Evolutionary conservation across 2,888 invertebrate genomes (phyloP), one percentile per base, ranked within the genome.

Genomic region (Megalurothrips usitatus): DNA sequence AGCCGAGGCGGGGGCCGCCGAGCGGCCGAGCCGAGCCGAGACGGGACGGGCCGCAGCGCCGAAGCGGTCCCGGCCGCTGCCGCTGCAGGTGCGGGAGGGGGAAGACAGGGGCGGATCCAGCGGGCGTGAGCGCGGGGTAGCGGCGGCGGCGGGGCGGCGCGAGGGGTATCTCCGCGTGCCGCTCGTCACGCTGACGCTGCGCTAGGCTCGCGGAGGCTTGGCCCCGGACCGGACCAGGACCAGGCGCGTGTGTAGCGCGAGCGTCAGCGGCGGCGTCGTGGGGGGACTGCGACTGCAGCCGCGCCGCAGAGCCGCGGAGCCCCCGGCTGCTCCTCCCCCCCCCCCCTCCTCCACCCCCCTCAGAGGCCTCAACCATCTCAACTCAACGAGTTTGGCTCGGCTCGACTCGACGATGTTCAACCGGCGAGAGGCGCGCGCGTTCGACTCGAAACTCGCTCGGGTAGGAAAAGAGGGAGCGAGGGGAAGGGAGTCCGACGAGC

Each of bases 391-490:
- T 26, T 75, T 26, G 68, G 68, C 68, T 75, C 68, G 68, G 68
- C 68, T 23, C 68, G 23, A 12, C 68, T 26, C 68, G 58, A 10
- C 68, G 12, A 23, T 12, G 68, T 26, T 26, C 68, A 12, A 26
- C 68, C 68, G 52, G 11, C 52, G 52, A 11, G 52, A 14, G 14
- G 52, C 52, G 52, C 14, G 14, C 52, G 49, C 49, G 8, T 11
- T n/a, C 68, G 68, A 26, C 68, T 75, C 68, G 68, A 75, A 75
- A 75, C 68, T 75, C 68, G 68, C 68, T 75, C 68, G 68, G 68
- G 23, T 9, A 26, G 68, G 10, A 43, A 43, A 58, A 26, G 26
- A 26, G 68, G 68, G 34, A 43, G 34, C 3, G 34, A 6, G 6
- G 34, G 34, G 34, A 6, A 43, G 34, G 34, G 34, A 43, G 6